Conservation (phyloP, 2,888 invertebrate species). For the Dicranocentrus wangi region DNA sequence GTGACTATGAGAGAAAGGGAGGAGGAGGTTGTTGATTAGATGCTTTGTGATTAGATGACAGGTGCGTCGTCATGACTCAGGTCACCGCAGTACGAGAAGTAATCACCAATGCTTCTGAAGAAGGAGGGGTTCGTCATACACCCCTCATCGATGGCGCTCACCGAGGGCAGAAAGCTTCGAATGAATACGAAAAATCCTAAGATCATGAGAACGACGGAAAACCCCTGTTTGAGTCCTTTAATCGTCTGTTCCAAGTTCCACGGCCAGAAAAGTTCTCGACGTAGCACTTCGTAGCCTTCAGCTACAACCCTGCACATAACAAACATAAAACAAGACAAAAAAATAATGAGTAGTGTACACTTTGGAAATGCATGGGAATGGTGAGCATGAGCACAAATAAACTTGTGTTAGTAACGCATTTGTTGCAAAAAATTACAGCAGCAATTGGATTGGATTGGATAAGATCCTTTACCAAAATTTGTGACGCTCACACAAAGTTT, state of each 20-base stretch:
- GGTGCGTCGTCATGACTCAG: constrained; percentile 58
- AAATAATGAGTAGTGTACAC: not conserved
- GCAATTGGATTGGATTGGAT: too few species aligned
- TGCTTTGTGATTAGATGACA: constrained; percentile 32
- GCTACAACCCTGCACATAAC: constrained; percentile 56
- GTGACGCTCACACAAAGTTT: too few species aligned
- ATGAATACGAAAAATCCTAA: constrained; percentile 71
- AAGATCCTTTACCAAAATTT: too few species aligned
- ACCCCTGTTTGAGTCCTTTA: constrained; percentile 71
- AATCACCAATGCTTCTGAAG: constrained; percentile 36
- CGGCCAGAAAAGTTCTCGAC: constrained; percentile 72
- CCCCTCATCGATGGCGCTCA: constrained; percentile 64
- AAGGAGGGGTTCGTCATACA: constrained; percentile 51
- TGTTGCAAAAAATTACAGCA: too few species aligned
- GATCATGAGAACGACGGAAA: constrained; percentile 72
- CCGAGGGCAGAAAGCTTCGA: constrained; percentile 68
- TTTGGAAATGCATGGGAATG: too few species aligned
- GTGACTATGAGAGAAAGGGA: not conserved
- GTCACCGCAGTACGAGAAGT: constrained; percentile 54
- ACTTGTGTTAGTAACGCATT: too few species aligned
- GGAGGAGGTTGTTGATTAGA: not conserved
- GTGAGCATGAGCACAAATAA: too few species aligned
- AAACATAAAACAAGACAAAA: not conserved
- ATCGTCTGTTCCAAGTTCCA: constrained; percentile 72
- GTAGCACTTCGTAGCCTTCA: constrained; percentile 66